Evolutionary conservation across 2,888 invertebrate genomes (phyloP).

Genomic region (Clostera curtula): DNA sequence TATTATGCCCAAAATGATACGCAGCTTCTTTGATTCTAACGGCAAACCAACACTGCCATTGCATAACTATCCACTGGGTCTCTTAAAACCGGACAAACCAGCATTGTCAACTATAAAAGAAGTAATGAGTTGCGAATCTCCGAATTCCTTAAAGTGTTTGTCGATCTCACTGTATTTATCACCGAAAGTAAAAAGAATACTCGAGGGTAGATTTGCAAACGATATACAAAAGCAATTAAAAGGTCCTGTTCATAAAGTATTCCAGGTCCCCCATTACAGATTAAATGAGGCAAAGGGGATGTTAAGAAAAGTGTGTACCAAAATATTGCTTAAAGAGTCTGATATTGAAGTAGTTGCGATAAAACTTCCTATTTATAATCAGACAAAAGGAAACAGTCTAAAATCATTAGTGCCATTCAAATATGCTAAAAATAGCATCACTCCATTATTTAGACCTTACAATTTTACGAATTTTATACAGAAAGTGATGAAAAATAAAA

Average conservation of each 20-base stretch:
- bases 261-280: too few species aligned
- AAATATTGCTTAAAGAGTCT: too few species aligned
- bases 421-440: conserved; percentile 9
- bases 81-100: too few species aligned
- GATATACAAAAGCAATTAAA: conserved; percentile 2
- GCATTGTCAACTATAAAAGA: conserved; percentile 33
- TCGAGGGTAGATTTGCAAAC: conserved; percentile 21
- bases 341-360: too few species aligned
- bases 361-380: too few species aligned
- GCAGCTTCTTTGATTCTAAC: conserved; percentile 26
- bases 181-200: conserved; percentile 13
- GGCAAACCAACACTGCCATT: conserved; percentile 23
- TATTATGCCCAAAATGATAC: conserved; percentile 48
- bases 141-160: conserved; percentile 7
- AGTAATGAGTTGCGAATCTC: conserved; percentile 15
- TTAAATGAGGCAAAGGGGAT: too few species aligned
- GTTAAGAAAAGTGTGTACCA: too few species aligned
- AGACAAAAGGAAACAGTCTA: too few species aligned
- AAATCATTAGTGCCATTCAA: conserved; percentile 25
- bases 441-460: conserved; percentile 6
- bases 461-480: conserved; percentile 11
- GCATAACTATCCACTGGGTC: too few species aligned
- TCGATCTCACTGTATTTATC: conserved; percentile 10
- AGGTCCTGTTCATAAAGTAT: too few species aligned
- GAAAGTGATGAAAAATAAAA: conserved; percentile 9